Conservation (phyloP, 1,140 invertebrate genomes). For the Nasonia longicornis region DNA sequence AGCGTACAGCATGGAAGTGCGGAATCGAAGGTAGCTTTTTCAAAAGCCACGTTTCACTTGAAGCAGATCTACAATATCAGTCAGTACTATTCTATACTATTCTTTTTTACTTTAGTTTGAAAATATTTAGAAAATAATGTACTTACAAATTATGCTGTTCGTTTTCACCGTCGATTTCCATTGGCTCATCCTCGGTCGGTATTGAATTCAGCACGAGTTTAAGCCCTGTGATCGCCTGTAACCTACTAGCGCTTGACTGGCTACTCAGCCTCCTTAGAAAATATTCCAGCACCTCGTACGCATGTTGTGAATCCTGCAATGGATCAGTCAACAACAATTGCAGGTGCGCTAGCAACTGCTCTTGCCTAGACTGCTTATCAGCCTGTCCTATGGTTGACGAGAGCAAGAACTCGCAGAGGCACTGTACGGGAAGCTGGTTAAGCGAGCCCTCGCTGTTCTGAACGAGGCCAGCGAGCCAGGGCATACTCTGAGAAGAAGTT, state of each 20-base stretch:
- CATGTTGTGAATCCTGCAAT: slow-evolving; percentile 72
- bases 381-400: slow-evolving; percentile 74
- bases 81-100: not conserved
- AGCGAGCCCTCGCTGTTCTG: slow-evolving; percentile 91
- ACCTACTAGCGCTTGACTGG: slow-evolving; percentile 80
- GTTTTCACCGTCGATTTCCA: slow-evolving; percentile 64
- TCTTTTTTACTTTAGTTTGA: not conserved
- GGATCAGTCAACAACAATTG: slow-evolving; percentile 75
- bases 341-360: slow-evolving; percentile 84
- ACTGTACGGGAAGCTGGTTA: slow-evolving; percentile 92
- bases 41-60: slow-evolving; percentile 80
- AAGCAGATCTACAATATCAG: slow-evolving; percentile 33
- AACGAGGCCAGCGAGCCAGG: slow-evolving; percentile 95
- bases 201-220: slow-evolving; percentile 71
- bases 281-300: slow-evolving; percentile 91
- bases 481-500: slow-evolving; percentile 92
- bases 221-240: slow-evolving; percentile 80
- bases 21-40: slow-evolving; percentile 80
- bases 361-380: slow-evolving; percentile 79
- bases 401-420: slow-evolving; percentile 94
- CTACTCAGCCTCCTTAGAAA: slow-evolving; percentile 89
- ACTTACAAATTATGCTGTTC: slow-evolving; percentile 52
- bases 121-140: not conserved
- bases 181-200: slow-evolving; percentile 62
- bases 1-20: slow-evolving; percentile 78